Base-by-base conservation (phyloP, 23 tunicate species). In the Ciona savignyi region DNA sequence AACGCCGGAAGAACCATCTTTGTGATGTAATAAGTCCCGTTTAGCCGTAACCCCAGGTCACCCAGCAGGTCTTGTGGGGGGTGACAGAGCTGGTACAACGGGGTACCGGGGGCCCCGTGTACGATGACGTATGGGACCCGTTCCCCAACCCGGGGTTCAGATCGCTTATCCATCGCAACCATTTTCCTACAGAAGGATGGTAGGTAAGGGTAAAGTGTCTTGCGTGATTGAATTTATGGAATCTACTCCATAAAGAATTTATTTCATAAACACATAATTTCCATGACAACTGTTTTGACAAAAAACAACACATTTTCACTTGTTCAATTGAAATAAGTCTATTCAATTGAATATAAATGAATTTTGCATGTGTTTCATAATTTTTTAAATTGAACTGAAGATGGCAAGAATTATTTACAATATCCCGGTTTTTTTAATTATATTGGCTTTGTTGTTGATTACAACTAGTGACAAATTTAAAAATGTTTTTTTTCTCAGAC, bases 91-190 rank as follows among this genome's bases (percentile, higher is more conserved):
- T 73, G 83, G 67, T 68, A 84, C 28, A 91, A 70, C 2, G 97
- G 97, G 32, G 84, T 81, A 0, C 90, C 97, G 24, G 97, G 97
- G 1, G 85, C 83, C 15, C 91, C 97, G 35, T 81, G 83, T 3
- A 91, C 91, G 11, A 91, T 68, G n/a, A 91, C 91, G 51, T 91
- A 91, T 28, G 97, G 91, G 27, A 91, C 97, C 29, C 86, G 64
- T 68, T 91, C 87, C 19, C 97, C 97, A 6, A 78, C 51, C 0
- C 87, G 79, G 1, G 90, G 90, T 62, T 80, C 90, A 0, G 97
- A 77, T 42, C 97, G 62, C 33, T 66, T 80, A 67, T 91, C 97
- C 27, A 35, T 34, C 19, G 91, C 97, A 33, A 80, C 2, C 25
- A 32, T 35, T 71, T 91, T 91, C 32, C 97, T 91, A 74, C 27